Evolutionary conservation across 2,797 vertebrate genomes (phyloP), one percentile per base, ranked within the genome.

Genomic region (Catostomus latipinnis): DNA sequence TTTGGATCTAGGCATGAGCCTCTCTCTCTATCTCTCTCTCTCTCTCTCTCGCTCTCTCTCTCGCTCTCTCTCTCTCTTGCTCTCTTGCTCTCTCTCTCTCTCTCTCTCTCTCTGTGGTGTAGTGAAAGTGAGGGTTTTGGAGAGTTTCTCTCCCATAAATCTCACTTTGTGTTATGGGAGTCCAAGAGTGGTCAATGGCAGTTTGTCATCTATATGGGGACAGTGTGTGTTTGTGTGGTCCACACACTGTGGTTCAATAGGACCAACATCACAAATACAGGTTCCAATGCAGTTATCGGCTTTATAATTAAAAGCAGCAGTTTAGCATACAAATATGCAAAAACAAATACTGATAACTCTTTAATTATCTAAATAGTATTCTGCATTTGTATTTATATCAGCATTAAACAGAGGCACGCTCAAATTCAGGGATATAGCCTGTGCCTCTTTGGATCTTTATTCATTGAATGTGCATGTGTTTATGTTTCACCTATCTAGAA

Each of bases 361-460:
- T 84, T 81, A 80, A 88, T 53, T 82, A 78, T 65, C 81, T 86
- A 82, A 84, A 84, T 88, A 77, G 70, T 82, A 46, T 5, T 48
- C 14, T 57, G n/a, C 5, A 22, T 34, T 12, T 68, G 49, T 1
- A 34, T 13, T 76, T 34, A 1, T 68, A 6, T 68, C 46, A 68
- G 63, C 54, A 49, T 49, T 57, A 8, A n/a, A 57, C 43, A 16
- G 48, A 52, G 6, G 18, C 70, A 43, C 50, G 13, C 5, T 3
- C 34, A 50, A 6, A 56, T 56, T 45, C 22, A 48, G n/a, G 8
- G 5, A 43, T 8, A 60, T 60, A 45, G n/a, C 1, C 6, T 34
- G 6, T 62, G 60, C 2, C 22, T 62, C 10, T 62, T 13, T 56
- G 1, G 12, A 48, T 8, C 13, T 57, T 67, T 13, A 67, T 57